Base-by-base conservation (phyloP, 2,888 invertebrate genomes). In the Microplitis manilae region DNA sequence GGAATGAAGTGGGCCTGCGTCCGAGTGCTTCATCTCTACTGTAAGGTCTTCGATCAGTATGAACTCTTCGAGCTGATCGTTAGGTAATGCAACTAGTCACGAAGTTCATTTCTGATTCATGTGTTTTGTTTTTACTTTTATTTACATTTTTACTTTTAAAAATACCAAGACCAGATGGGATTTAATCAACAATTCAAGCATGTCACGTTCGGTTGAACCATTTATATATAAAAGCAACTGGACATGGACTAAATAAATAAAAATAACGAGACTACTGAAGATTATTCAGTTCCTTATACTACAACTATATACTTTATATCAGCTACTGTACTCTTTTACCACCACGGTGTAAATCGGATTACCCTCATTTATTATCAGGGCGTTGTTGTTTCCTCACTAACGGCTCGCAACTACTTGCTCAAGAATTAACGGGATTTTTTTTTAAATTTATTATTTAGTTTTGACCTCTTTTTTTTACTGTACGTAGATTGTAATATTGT, bases 31-130 rank as follows among this genome's bases (percentile, higher is more conserved):
- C 95, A 95, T 87, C 92, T 96, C 76, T 96, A 96, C 91, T 96
- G 96, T 91, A 96, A 96, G 90, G 96, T 96, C 85, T 96, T 96
- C 90, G 95, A 95, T 87, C 94, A 94, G 87, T 94, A 94, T 90
- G 95, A 95, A 91, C 92, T 95, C 67, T 92, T 94, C 91, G 94
- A 95, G 90, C 93, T 95, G 90, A 93, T 95, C 85, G 94, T 95
- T 91, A 94, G 95, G 95, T 95, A 92, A 92, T 71, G 15, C 74
- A 59, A 74, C 38, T 38, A 77, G 41, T 72, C 71, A 60, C 60
- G 67, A 76, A 39, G 60, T n/a, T 61, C 67, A 72, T 76, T 72
- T 71, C 78, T 77, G 39, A 50, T 60, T 65, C 65, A 39, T 62
- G 41, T 73, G 59, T 68, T 67, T 40, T 40, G 7, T 60, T 75